A percentile compares a stretch with the other conserved stretches of the same genome.
phyloP scores from a whole-genome alignment of 2,888 invertebrate species.

The Eudemis profundana region DNA sequence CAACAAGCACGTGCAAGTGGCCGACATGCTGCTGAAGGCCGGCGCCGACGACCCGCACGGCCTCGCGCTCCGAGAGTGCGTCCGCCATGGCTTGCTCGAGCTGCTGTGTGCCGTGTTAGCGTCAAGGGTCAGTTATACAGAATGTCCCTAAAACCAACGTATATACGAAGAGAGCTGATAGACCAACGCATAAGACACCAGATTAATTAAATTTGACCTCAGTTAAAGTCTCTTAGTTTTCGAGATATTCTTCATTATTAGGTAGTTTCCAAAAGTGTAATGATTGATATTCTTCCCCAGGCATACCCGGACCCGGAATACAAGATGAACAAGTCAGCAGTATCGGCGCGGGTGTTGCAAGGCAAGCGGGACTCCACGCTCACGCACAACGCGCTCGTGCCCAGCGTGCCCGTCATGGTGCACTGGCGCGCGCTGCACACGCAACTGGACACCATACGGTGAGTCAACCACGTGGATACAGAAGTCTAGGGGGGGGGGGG shows the following conservation, averaged over 20 bases:
- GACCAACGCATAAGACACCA: no score
- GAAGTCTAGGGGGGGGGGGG: no score
- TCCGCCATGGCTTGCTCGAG: conserved; percentile 87
- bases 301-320: conserved; percentile 96
- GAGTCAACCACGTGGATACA: no score
- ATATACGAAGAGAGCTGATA: no score
- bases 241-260: no score
- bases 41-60: conserved; percentile 96
- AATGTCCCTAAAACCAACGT: no score
- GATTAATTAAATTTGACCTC: no score
- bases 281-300: conserved; percentile 60
- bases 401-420: conserved; percentile 93
- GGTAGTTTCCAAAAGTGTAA: not conserved
- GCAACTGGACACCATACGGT: conserved; percentile 63
- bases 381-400: conserved; percentile 92
- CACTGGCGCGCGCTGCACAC: conserved; percentile 94
- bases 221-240: no score
- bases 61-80: conserved; percentile 91
- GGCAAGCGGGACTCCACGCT: conserved; percentile 84
- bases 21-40: conserved; percentile 90
- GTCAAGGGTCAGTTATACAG: conserved; percentile 87
- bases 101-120: conserved; percentile 93
- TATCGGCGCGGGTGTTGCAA: conserved; percentile 87
- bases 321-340: conserved; percentile 95
- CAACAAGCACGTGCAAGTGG: conserved; percentile 86